These are phyloP conservation scores for Corythornis leucogaster DNA, from an alignment of 2,797 vertebrate species.

Conservation along the genomic window DNA sequence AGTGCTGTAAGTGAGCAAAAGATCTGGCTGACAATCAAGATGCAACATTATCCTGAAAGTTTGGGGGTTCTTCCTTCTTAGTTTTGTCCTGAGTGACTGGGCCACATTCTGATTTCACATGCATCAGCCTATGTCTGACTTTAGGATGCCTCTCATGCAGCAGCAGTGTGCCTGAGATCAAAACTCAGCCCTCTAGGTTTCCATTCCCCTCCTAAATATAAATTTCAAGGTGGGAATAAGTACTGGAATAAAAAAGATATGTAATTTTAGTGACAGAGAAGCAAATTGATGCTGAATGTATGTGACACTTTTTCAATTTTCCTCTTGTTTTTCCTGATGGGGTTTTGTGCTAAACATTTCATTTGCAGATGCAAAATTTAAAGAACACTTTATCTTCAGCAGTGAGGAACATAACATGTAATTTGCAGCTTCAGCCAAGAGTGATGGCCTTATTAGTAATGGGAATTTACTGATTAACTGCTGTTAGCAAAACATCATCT, in stretches of 20 bases:
- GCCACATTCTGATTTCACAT: not conserved
- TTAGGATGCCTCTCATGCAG: not conserved
- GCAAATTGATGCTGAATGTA: conserved; percentile 40
- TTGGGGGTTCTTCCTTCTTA: not conserved
- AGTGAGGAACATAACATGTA: conserved; percentile 67
- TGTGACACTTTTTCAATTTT: conserved; percentile 53
- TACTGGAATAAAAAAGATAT: not conserved
- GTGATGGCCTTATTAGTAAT: conserved; percentile 79
- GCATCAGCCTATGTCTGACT: not conserved
- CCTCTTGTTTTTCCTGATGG: conserved; percentile 45
- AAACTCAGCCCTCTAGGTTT: not conserved
- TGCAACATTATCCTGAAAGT: not conserved
- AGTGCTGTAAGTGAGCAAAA: not conserved
- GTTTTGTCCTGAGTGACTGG: not conserved
- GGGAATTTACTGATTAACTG: conserved; percentile 78
- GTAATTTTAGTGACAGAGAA: conserved; percentile 43
- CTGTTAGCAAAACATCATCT: conserved; percentile 77
- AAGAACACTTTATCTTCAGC: conserved; percentile 66
- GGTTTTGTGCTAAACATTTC: conserved; percentile 53
- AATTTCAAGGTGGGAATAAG: conserved; percentile 33
- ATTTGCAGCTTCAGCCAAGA: conserved; percentile 74
- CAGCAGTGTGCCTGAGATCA: not conserved
- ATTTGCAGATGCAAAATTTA: conserved; percentile 66
- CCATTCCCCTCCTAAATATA: not conserved
- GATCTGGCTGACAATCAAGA: conserved; percentile 17